Percentiles rank a stretch among this genome's conserved stretches.
Evolutionary conservation across 92 coral and sea anemone species (phyloP).

Genomic region (Anthopleura xanthogrammica): DNA sequence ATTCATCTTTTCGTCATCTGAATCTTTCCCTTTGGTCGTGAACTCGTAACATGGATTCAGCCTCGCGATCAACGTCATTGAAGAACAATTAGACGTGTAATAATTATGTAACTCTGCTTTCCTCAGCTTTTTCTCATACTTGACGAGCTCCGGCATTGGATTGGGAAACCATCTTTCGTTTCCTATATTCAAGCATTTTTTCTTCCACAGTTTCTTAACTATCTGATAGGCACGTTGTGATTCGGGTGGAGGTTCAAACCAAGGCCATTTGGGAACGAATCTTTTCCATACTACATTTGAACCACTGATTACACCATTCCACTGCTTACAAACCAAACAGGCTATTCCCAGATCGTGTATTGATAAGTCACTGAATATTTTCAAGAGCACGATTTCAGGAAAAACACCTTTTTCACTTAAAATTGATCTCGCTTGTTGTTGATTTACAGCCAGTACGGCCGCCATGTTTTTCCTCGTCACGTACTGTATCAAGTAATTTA

Average conservation of each 20-base stretch:
- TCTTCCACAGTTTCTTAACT: constrained; percentile 22
- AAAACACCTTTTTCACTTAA: constrained; percentile 1
- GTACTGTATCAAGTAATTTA: background rate
- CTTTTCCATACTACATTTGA: constrained; percentile 43
- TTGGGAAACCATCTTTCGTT: constrained; percentile 38
- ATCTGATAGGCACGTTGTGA: background rate
- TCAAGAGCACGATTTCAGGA: constrained; percentile 52
- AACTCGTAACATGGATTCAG: constrained; percentile 41
- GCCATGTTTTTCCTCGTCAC: constrained; percentile 23
- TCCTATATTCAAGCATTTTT: constrained; percentile 25
- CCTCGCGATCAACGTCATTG: constrained; percentile 13
- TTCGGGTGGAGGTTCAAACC: constrained; percentile 28
- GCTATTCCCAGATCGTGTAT: constrained; percentile 38
- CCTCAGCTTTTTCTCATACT: constrained; percentile 17
- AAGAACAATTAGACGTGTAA: background rate
- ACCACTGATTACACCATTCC: constrained; percentile 25
- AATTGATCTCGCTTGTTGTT: background rate
- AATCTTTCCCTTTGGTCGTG: constrained; percentile 18
- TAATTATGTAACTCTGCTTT: constrained; percentile 17
- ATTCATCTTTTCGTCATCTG: constrained; percentile 4
- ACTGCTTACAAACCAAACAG: constrained; percentile 44
- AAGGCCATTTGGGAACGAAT: constrained; percentile 39
- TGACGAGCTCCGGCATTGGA: constrained; percentile 31
- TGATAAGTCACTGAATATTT: constrained; percentile 33
- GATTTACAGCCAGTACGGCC: background rate